Conservation (phyloP, 2,888 invertebrate genomes). For the Malacosoma neustria region DNA sequence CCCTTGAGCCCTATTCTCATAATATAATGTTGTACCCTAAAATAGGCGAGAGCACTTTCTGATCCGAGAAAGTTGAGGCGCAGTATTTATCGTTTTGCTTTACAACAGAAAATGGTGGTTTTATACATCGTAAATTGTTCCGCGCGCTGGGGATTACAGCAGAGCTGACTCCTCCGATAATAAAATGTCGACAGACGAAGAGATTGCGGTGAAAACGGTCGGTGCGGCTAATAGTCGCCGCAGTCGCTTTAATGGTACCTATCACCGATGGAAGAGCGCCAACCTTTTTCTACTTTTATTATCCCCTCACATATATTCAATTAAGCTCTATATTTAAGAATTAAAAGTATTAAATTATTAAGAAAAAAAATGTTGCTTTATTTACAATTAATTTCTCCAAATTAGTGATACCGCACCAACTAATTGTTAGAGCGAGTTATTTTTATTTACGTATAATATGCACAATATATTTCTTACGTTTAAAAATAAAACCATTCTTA, state of each 20-base stretch:
- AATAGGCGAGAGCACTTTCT: no score
- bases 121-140: constrained; percentile 63
- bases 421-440: no score
- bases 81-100: constrained; percentile 47
- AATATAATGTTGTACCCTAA: no score
- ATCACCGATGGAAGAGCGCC: constrained; percentile 36
- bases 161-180: constrained; percentile 58
- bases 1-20: no score
- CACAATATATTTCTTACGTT: no score
- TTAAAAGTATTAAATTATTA: no score
- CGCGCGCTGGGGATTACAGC: constrained; percentile 55
- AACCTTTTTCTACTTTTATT: constrained; percentile 24
- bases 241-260: constrained; percentile 41
- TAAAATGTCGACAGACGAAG: constrained; percentile 68
- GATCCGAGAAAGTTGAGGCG: constrained; percentile 23
- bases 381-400: no score
- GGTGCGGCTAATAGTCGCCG: constrained; percentile 39
- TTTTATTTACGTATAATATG: no score
- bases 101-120: constrained; percentile 46
- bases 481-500: no score
- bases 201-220: constrained; percentile 42
- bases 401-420: no score
- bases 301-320: constrained; percentile 1
- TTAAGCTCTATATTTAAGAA: no score
- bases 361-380: no score